These are phyloP conservation scores for fruit fly (Drosophila melanogaster) DNA, from an alignment of 1,140 invertebrate genomes.

Conservation along the genomic window DNA sequence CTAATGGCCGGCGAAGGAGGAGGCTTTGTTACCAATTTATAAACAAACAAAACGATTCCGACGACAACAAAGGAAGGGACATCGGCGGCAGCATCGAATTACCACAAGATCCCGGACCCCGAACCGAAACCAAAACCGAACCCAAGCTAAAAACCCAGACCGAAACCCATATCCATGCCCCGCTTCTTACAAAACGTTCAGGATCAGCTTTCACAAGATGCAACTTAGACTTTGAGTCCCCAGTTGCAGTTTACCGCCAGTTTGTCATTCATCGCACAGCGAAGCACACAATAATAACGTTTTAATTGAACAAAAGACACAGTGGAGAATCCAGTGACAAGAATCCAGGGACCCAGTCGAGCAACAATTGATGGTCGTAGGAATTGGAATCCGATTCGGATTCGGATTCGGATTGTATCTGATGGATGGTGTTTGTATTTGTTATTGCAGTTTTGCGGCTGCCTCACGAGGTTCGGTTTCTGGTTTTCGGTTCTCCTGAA, in stretches of 20 bases:
- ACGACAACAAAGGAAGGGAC: conserved; percentile 45
- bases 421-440: conserved; percentile 8
- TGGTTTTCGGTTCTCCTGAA: conserved; percentile 31
- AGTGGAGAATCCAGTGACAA: conserved; percentile 29
- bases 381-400: conserved; percentile 34
- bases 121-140: conserved; percentile 16
- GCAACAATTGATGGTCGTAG: conserved; percentile 63
- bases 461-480: conserved; percentile 30
- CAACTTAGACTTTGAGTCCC: conserved; percentile 77
- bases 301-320: conserved; percentile 79
- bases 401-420: conserved; percentile 6
- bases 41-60: conserved; percentile 71
- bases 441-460: conserved; percentile 52
- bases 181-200: conserved; percentile 70
- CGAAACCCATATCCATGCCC: conserved; percentile 28
- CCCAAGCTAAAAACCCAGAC: conserved; percentile 3
- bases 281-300: conserved; percentile 73
- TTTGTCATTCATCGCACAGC: conserved; percentile 57
- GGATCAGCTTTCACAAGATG: conserved; percentile 78
- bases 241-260: conserved; percentile 60
- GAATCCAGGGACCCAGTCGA: conserved; percentile 53
- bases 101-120: conserved; percentile 53
- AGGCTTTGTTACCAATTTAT: conserved; percentile 59
- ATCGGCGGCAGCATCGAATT: conserved; percentile 60
- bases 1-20: conserved; percentile 55